These are phyloP conservation scores for Nymphalis io DNA, from an alignment of 1,140 invertebrate genomes.

Conservation along the genomic window DNA sequence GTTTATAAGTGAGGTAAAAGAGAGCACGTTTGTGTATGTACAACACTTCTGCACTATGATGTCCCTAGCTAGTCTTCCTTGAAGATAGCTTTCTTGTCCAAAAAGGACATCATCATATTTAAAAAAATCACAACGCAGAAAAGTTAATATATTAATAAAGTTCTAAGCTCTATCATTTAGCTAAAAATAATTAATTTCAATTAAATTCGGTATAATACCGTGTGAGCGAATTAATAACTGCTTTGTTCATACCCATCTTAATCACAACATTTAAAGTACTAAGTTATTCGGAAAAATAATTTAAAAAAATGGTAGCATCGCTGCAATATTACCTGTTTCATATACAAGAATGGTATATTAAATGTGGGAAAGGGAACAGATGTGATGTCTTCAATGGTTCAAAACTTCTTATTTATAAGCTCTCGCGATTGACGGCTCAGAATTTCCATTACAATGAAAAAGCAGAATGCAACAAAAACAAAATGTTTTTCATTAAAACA, in stretches of 20 bases:
- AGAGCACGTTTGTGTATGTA: too few species aligned
- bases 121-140: too few species aligned
- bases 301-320: neutral
- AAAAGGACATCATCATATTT: too few species aligned
- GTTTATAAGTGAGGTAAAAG: too few species aligned
- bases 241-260: neutral
- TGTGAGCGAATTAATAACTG: too few species aligned
- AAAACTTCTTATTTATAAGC: conserved; percentile 38
- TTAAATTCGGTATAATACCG: neutral
- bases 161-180: too few species aligned
- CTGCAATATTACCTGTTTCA: conserved; percentile 10
- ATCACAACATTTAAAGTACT: neutral
- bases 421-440: neutral
- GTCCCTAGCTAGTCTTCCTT: too few species aligned
- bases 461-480: neutral
- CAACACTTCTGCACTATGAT: too few species aligned
- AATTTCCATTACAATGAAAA: neutral
- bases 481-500: neutral
- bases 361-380: conserved; percentile 48
- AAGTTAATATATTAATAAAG: too few species aligned
- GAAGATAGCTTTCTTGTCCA: too few species aligned
- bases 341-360: conserved; percentile 32
- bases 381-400: conserved; percentile 22
- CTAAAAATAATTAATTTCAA: too few species aligned
- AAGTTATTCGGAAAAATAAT: neutral